A percentile compares a stretch with the other conserved stretches of the same genome.
Conservation (phyloP, 2,797 vertebrate species). For the Coracias cyanogaster region DNA sequence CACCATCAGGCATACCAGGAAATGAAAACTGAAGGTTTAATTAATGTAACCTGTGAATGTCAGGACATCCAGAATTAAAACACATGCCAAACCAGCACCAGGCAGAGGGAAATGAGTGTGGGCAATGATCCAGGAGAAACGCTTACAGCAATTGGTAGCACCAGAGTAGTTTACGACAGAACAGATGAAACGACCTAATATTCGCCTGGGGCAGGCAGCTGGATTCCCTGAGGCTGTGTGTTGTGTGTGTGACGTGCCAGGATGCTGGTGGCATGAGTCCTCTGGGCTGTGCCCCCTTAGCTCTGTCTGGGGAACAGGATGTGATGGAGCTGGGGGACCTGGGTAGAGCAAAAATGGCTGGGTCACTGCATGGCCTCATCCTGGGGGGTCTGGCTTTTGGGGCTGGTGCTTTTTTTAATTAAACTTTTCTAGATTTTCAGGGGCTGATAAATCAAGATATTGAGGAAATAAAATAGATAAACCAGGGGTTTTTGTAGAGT, state of each 20-base stretch:
- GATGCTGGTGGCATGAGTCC: background rate
- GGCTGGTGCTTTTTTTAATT: background rate
- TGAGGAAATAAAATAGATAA: background rate
- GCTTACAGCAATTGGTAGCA: background rate
- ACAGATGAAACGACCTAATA: background rate
- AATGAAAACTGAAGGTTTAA: background rate
- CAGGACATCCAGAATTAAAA: background rate
- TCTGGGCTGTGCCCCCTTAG: background rate
- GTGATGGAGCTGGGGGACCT: background rate
- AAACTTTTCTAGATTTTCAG: background rate
- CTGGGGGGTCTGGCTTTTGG: background rate
- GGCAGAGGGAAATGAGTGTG: background rate
- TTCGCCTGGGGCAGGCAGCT: background rate
- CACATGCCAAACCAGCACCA: background rate
- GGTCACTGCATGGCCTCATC: background rate
- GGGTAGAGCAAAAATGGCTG: rapidly evolving
- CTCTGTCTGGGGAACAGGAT: rapidly evolving
- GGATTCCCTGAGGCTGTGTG: background rate
- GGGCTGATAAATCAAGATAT: background rate
- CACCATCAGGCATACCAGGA: background rate
- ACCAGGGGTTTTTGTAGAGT: background rate
- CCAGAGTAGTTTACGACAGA: background rate
- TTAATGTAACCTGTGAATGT: background rate
- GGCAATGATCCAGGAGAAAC: background rate
- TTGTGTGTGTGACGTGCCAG: background rate